phyloP scores from a whole-genome alignment of 2,113 vertebrate genomes.

The Narcine bancroftii region DNA sequence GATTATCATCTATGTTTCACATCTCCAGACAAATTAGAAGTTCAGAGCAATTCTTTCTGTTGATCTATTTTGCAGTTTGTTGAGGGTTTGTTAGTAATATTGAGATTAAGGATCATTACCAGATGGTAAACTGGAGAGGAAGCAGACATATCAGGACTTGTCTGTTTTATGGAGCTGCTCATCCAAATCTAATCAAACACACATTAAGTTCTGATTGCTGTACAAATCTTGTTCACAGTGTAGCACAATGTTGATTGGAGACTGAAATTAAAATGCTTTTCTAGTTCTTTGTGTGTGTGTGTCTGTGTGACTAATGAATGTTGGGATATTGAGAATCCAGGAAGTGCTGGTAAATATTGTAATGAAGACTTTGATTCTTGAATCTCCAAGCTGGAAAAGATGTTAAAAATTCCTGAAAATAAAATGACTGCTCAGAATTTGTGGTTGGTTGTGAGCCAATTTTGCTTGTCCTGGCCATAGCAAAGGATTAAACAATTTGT shows the following conservation, averaged over 20 bases:
- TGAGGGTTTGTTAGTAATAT: background rate
- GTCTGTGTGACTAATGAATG: background rate
- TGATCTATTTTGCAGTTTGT: background rate
- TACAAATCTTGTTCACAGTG: background rate
- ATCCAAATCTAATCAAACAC: background rate
- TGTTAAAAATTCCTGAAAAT: background rate
- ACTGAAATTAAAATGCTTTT: background rate
- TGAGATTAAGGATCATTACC: background rate
- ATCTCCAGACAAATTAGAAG: no score
- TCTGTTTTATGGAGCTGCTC: background rate
- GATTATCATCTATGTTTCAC: no score
- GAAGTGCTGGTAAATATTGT: background rate
- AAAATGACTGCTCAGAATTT: no score
- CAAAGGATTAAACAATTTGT: no score
- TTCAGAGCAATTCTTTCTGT: no score
- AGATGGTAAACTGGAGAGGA: background rate
- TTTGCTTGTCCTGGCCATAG: no score
- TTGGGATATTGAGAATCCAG: background rate
- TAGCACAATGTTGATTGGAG: background rate
- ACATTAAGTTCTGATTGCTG: background rate
- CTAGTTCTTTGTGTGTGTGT: background rate
- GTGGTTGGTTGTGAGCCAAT: no score
- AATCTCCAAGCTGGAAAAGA: background rate
- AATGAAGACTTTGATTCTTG: background rate
- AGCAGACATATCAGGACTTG: background rate